These are phyloP conservation scores for Ochotona curzoniae DNA, from an alignment of 2,113 vertebrate species.

Conservation along the genomic window DNA sequence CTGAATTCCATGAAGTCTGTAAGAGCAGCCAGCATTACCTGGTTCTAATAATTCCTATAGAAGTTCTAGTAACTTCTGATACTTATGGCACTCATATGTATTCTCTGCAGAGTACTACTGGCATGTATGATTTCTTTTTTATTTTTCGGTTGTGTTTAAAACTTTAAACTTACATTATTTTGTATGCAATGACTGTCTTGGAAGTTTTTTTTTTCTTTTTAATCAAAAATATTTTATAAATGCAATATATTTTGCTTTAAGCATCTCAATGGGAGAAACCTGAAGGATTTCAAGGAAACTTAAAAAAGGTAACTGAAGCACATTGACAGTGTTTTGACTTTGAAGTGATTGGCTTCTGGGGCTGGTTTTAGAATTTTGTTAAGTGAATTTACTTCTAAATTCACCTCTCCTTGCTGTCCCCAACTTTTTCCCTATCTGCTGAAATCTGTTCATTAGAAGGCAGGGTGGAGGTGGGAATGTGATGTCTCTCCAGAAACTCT, in stretches of 20 bases:
- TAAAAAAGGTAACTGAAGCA: slow-evolving; percentile 84
- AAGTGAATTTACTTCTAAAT: slow-evolving; percentile 51
- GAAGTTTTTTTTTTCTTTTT: slow-evolving; percentile 33
- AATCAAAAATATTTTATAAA: slow-evolving; percentile 52
- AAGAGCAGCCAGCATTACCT: neutral
- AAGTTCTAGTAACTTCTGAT: slow-evolving; percentile 25
- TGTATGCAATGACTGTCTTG: neutral
- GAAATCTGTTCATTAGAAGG: slow-evolving; percentile 33
- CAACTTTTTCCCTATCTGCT: slow-evolving; percentile 34
- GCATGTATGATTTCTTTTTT: neutral
- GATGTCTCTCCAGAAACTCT: neutral
- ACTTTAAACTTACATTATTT: neutral
- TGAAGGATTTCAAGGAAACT: slow-evolving; percentile 88
- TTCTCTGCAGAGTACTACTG: neutral
- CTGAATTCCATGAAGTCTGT: slow-evolving; percentile 17
- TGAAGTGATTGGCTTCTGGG: slow-evolving; percentile 34
- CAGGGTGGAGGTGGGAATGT: neutral
- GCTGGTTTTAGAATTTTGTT: slow-evolving; percentile 2
- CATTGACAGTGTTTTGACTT: slow-evolving; percentile 49
- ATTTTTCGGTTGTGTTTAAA: slow-evolving; percentile 45
- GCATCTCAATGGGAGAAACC: slow-evolving; percentile 91
- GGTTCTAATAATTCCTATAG: neutral
- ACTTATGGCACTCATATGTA: neutral
- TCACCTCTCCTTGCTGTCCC: no score
- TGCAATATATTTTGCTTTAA: slow-evolving; percentile 81